phyloP scores from a whole-genome alignment of 1,140 invertebrate genomes.

The Anastrepha ludens region DNA sequence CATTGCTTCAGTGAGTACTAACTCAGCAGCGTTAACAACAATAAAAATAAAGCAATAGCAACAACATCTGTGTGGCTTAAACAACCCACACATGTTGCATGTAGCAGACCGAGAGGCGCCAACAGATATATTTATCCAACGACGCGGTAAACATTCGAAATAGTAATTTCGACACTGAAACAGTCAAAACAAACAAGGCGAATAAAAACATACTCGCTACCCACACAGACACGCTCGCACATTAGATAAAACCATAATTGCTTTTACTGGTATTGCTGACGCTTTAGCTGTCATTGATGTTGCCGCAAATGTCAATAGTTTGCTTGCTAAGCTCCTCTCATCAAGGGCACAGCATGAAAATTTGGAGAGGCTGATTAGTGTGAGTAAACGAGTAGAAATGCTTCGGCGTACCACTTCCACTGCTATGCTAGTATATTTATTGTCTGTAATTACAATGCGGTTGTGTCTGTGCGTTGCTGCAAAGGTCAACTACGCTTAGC shows the following conservation, averaged over 20 bases:
- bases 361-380: not conserved
- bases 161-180: not conserved
- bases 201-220: not conserved
- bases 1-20: not conserved
- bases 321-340: not conserved
- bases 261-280: not conserved
- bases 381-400: not conserved
- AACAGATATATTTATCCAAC: not conserved
- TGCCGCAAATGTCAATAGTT: not conserved
- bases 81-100: constrained; percentile 25
- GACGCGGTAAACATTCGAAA: not conserved
- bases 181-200: not conserved
- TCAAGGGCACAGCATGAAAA: not conserved
- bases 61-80: not conserved
- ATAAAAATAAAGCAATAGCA: not conserved
- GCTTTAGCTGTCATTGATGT: not conserved
- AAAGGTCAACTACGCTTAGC: not conserved
- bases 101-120: not conserved
- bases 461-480: not conserved
- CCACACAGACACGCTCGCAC: not conserved
- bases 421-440: not conserved
- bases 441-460: not conserved
- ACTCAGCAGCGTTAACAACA: not conserved
- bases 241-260: not conserved
- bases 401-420: not conserved